These are phyloP conservation scores for Pseudeuparius sepicola DNA, from an alignment of 2,888 invertebrate species.

Conservation along the genomic window DNA sequence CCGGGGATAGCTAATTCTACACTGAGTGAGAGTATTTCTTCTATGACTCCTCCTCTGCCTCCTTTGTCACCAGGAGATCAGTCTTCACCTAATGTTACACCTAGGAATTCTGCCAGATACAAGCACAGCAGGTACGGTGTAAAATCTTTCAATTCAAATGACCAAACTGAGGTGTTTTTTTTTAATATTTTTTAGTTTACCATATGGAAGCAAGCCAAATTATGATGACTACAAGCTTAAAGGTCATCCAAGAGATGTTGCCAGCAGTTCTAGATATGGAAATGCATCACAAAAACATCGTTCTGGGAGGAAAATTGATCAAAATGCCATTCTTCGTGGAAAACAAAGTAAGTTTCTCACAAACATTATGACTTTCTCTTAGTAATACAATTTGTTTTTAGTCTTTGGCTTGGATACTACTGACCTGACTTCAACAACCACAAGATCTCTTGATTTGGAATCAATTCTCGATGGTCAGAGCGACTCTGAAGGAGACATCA, in stretches of 20 bases:
- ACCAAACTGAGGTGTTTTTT: too few species aligned
- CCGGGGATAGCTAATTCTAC: constrained; percentile 55
- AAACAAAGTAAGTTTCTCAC: constrained; percentile 46
- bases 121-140: constrained; percentile 25
- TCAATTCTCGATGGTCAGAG: constrained; percentile 63
- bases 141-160: background rate
- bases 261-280: constrained; percentile 31
- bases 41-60: constrained; percentile 69
- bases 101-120: constrained; percentile 38
- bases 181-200: constrained; percentile 43
- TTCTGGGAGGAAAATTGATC: constrained; percentile 43
- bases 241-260: constrained; percentile 30
- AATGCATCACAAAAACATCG: constrained; percentile 42
- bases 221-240: constrained; percentile 44
- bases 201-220: constrained; percentile 52
- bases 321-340: constrained; percentile 43
- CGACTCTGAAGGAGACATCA: constrained; percentile 62
- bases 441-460: constrained; percentile 64
- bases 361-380: background rate
- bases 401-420: constrained; percentile 64
- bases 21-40: constrained; percentile 55
- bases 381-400: constrained; percentile 37
- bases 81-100: constrained; percentile 39
- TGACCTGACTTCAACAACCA: constrained; percentile 70
- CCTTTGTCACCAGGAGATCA: constrained; percentile 60